Percentiles rank a stretch among this genome's conserved stretches.
These are phyloP conservation scores for Variabilichromis moorii DNA, from an alignment of 2,113 vertebrate genomes.

Conservation along the genomic window DNA sequence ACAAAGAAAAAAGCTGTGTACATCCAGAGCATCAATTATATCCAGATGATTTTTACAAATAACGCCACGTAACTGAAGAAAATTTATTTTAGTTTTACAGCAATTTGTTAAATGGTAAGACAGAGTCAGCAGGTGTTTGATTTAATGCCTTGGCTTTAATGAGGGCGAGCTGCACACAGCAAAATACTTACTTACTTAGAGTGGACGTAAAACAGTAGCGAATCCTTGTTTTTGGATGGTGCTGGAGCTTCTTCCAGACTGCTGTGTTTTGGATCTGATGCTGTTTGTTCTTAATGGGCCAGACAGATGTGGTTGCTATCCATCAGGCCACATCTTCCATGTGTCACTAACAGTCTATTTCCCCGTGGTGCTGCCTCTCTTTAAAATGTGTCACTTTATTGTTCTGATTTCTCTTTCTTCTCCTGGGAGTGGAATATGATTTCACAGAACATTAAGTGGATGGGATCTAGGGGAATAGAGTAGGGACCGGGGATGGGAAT, in stretches of 20 bases:
- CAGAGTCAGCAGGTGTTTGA: neutral
- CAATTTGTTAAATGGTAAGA: neutral
- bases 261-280: neutral
- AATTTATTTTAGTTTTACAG: neutral
- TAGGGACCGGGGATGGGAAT: neutral
- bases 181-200: neutral
- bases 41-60: neutral
- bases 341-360: conserved; percentile 25
- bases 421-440: conserved; percentile 57
- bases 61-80: neutral
- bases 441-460: conserved; percentile 69
- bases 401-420: conserved; percentile 48
- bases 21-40: neutral
- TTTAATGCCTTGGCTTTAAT: neutral
- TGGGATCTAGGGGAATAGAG: conserved; percentile 54
- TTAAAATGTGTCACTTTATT: conserved; percentile 58
- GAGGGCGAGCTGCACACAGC: neutral
- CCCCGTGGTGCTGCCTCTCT: conserved; percentile 39
- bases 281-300: conserved; percentile 24
- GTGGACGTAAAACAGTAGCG: neutral
- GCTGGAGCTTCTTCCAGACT: neutral
- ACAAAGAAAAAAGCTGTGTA: neutral
- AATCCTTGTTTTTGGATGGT: neutral
- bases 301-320: conserved; percentile 41
- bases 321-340: conserved; percentile 35